Evolutionary conservation across 1,140 invertebrate species (phyloP).

Genomic region (Drosophila equinoxialis): DNA sequence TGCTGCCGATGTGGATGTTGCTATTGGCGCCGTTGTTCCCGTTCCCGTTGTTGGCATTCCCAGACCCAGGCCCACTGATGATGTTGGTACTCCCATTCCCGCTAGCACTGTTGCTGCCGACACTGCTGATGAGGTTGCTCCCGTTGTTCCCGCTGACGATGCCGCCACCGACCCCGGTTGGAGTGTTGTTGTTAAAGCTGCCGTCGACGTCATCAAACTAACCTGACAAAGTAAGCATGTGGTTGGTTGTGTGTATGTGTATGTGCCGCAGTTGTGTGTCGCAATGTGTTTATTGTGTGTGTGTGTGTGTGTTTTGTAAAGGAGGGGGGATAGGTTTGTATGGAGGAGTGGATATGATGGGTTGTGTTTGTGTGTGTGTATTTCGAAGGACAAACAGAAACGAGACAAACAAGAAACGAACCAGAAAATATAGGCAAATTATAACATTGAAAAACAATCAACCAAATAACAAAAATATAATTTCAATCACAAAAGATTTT

Average conservation of each 20-base stretch:
- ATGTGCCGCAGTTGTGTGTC: slow-evolving; percentile 26
- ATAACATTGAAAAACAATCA: slow-evolving; percentile 44
- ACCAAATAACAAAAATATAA: slow-evolving; percentile 8
- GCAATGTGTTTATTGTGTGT: slow-evolving; percentile 83
- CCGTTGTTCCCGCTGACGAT: slow-evolving; percentile 8
- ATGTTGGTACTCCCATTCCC: slow-evolving; percentile 33
- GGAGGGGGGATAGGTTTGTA: slow-evolving; percentile 67
- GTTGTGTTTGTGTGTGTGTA: slow-evolving; percentile 25
- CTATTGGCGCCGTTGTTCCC: slow-evolving; percentile 13
- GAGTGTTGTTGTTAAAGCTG: slow-evolving; percentile 53
- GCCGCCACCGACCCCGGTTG: slow-evolving; percentile 22
- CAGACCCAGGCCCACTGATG: slow-evolving; percentile 25
- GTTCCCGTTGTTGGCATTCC: slow-evolving; percentile 20
- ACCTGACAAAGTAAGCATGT: slow-evolving; percentile 91
- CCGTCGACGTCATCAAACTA: slow-evolving; percentile 92
- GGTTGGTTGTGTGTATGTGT: slow-evolving; percentile 83
- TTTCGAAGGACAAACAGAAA: slow-evolving; percentile 85
- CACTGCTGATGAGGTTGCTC: neutral
- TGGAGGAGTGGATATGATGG: neutral
- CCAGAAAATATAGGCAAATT: slow-evolving; percentile 40
- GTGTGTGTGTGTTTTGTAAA: slow-evolving; percentile 71
- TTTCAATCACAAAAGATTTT: neutral
- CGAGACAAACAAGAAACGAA: slow-evolving; percentile 39
- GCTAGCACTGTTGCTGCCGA: slow-evolving; percentile 19
- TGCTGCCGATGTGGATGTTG: slow-evolving; percentile 16